phyloP scores from a whole-genome alignment of 1,140 invertebrate species.

The Delia radicum region DNA sequence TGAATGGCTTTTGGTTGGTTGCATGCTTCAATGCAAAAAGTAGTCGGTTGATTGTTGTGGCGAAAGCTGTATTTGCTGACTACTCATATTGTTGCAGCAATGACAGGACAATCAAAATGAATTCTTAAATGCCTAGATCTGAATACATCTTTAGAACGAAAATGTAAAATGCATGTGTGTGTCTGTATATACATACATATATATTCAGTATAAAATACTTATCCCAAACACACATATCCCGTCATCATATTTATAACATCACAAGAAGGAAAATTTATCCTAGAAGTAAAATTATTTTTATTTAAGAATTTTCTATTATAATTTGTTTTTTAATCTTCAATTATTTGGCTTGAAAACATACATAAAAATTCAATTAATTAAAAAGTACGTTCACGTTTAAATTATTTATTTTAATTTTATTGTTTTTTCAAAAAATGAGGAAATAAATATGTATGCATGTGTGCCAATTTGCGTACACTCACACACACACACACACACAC shows the following conservation, averaged over 20 bases:
- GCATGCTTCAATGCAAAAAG: background rate
- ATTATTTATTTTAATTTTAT: background rate
- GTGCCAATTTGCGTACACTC: too few relatives aligned
- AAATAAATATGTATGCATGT: background rate
- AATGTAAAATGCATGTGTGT: background rate
- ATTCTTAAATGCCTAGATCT: background rate
- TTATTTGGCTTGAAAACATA: background rate
- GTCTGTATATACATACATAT: background rate
- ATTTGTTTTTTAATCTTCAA: too few relatives aligned
- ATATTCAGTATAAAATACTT: too few relatives aligned
- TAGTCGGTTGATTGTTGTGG: conserved; percentile 6
- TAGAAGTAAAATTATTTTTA: too few relatives aligned
- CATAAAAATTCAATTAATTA: background rate
- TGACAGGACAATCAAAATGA: background rate
- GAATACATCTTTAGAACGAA: background rate
- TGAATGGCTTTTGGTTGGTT: conserved; percentile 6
- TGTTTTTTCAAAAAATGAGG: background rate
- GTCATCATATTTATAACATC: too few relatives aligned
- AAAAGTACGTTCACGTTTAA: background rate
- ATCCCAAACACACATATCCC: too few relatives aligned
- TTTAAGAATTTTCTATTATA: too few relatives aligned
- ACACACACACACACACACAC: background rate
- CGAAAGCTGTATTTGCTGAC: conserved; percentile 22
- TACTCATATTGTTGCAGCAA: conserved; percentile 15
- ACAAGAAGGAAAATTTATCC: too few relatives aligned